Percentiles rank a stretch among this genome's conserved stretches.
Conservation (phyloP, 2,797 vertebrate genomes). For the Parotocinclus haroldoi region DNA sequence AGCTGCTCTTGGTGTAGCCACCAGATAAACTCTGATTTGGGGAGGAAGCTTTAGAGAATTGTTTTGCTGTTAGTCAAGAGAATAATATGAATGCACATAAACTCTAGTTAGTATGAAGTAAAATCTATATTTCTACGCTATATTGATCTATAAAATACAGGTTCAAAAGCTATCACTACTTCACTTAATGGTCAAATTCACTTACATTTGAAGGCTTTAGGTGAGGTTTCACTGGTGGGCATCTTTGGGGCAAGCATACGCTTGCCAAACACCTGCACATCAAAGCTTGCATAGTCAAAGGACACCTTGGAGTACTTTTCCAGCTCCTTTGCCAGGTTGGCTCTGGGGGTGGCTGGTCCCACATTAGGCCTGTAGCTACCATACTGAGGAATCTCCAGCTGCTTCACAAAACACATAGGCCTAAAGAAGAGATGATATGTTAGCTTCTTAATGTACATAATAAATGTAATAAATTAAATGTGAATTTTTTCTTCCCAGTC, state of each 20-base stretch:
- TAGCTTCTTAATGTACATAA: background rate
- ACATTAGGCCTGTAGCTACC: slow-evolving; percentile 90
- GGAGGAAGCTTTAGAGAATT: slow-evolving; percentile 82
- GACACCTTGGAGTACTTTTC: slow-evolving; percentile 99
- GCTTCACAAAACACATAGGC: slow-evolving; percentile 99
- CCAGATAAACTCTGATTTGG: slow-evolving; percentile 79
- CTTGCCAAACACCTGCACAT: slow-evolving; percentile 99
- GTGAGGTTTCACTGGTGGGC: slow-evolving; percentile 88
- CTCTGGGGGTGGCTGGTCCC: slow-evolving; percentile 88
- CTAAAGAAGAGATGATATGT: slow-evolving; percentile 58
- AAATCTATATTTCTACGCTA: background rate
- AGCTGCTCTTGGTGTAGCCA: slow-evolving; percentile 79
- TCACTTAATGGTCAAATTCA: background rate
- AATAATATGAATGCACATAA: slow-evolving; percentile 5
- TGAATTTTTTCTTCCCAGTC: background rate
- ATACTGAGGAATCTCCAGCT: slow-evolving; percentile 95
- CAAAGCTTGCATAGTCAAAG: slow-evolving; percentile 99
- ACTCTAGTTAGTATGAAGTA: background rate
- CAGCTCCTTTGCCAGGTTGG: slow-evolving; percentile 97
- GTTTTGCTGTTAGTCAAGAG: slow-evolving; percentile 56
- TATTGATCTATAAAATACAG: no score
- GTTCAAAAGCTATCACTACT: background rate
- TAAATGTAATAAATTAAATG: background rate
- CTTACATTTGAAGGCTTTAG: slow-evolving; percentile 99
- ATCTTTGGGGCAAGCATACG: slow-evolving; percentile 97